Conservation (phyloP, 2,888 invertebrate genomes). For the Oxystoma pomonae region DNA sequence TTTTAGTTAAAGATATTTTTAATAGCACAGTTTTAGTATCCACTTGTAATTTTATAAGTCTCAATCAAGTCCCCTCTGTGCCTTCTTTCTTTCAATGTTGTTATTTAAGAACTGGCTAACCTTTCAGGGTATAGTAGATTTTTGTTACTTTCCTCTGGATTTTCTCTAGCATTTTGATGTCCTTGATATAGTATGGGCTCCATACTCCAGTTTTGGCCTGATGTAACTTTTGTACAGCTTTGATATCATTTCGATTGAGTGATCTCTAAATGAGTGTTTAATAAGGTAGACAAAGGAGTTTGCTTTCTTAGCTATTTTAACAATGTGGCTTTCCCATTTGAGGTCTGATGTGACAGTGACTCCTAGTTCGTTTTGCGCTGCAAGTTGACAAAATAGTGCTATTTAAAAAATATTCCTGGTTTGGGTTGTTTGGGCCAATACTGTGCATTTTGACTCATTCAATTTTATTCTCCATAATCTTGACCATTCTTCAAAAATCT, state of each 20-base stretch:
- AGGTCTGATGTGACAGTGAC: not conserved
- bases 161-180: not conserved
- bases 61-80: not conserved
- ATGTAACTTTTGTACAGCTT: not conserved
- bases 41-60: not conserved
- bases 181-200: not conserved
- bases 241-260: not conserved
- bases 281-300: too few species aligned
- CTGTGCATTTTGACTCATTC: constrained; percentile 5
- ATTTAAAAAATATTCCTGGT: not conserved
- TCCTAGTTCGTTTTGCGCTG: not conserved
- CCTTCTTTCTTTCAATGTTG: constrained; percentile 7
- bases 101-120: not conserved
- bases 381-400: not conserved
- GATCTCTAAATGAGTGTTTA: not conserved
- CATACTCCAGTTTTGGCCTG: not conserved
- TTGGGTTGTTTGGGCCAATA: constrained; percentile 6
- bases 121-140: constrained; percentile 2
- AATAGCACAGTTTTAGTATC: not conserved
- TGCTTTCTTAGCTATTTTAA: not conserved
- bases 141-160: constrained; percentile 2
- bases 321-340: constrained; percentile 1
- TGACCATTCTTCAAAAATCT: not conserved
- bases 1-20: not conserved
- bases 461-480: not conserved